Conservation (phyloP, 2,113 vertebrate genomes). For the Chionomys nivalis region DNA sequence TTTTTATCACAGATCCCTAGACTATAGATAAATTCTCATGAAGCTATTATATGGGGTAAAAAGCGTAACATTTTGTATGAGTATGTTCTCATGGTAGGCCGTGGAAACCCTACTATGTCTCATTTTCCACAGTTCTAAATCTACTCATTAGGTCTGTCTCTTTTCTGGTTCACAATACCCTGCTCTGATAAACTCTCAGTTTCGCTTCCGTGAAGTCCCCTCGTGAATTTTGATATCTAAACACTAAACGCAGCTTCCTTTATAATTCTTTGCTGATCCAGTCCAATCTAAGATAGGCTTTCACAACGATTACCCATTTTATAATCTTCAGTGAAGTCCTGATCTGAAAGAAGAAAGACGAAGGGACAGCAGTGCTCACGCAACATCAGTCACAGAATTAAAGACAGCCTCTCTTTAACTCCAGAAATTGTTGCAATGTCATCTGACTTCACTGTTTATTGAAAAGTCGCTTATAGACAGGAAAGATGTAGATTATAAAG, state of each 20-base stretch:
- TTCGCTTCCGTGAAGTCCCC: slow-evolving; percentile 40
- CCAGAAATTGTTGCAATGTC: not conserved
- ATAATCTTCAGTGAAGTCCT: not conserved
- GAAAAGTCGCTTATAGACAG: not conserved
- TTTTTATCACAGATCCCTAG: slow-evolving; percentile 42
- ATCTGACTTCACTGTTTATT: not conserved
- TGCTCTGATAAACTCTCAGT: not conserved
- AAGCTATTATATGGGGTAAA: slow-evolving; percentile 40
- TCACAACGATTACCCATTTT: slow-evolving; percentile 43
- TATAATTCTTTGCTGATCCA: slow-evolving; percentile 45
- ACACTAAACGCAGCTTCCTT: slow-evolving; percentile 39
- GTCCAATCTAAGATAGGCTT: not conserved
- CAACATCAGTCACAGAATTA: not conserved
- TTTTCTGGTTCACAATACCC: slow-evolving; percentile 35
- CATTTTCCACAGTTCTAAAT: slow-evolving; percentile 9
- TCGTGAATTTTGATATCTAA: slow-evolving; percentile 40
- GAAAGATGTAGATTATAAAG: not conserved
- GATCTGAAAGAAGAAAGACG: slow-evolving; percentile 1
- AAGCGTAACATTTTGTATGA: slow-evolving; percentile 14
- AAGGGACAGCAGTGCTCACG: not conserved
- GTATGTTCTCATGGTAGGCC: slow-evolving; percentile 63
- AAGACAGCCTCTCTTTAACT: not conserved
- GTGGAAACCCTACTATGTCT: slow-evolving; percentile 7
- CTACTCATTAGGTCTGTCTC: slow-evolving; percentile 49
- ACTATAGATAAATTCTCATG: slow-evolving; percentile 50